phyloP scores from a whole-genome alignment of 2,888 invertebrate genomes.

The Cephus rjabovi region DNA sequence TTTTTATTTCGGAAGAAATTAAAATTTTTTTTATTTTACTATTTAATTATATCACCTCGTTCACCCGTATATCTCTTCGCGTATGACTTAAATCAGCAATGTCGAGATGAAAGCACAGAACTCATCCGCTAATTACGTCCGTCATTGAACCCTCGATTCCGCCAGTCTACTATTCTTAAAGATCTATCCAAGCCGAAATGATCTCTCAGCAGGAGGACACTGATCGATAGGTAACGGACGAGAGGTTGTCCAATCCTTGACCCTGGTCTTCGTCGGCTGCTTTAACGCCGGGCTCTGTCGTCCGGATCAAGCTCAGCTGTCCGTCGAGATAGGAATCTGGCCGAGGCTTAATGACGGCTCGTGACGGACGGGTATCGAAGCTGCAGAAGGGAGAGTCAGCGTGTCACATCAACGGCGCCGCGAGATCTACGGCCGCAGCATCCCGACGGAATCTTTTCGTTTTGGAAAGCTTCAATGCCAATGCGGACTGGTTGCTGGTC shows the following conservation, averaged over 20 bases:
- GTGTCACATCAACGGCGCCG: constrained; percentile 43
- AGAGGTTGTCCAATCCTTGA: constrained; percentile 54
- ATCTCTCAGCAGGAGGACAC: constrained; percentile 33
- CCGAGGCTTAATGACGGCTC: constrained; percentile 60
- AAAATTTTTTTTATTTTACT: neutral
- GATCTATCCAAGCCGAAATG: neutral
- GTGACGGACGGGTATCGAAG: constrained; percentile 56
- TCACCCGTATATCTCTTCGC: neutral
- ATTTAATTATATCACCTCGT: neutral
- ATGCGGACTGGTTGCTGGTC: constrained; percentile 17
- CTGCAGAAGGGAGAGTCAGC: constrained; percentile 35
- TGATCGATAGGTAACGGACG: constrained; percentile 58
- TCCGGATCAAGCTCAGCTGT: constrained; percentile 45
- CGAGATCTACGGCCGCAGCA: constrained; percentile 58
- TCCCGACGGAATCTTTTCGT: constrained; percentile 50
- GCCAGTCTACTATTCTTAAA: constrained; percentile 19
- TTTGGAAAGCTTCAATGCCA: constrained; percentile 46
- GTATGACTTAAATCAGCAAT: no score
- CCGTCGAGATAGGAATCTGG: constrained; percentile 58
- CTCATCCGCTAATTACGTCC: constrained; percentile 51
- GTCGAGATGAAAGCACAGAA: neutral
- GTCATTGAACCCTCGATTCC: constrained; percentile 43
- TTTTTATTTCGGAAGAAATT: neutral
- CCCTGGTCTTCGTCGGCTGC: constrained; percentile 47
- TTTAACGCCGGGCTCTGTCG: constrained; percentile 42